Evolutionary conservation across 2,888 invertebrate species (phyloP).

Genomic region (Yponomeuta malinellus): DNA sequence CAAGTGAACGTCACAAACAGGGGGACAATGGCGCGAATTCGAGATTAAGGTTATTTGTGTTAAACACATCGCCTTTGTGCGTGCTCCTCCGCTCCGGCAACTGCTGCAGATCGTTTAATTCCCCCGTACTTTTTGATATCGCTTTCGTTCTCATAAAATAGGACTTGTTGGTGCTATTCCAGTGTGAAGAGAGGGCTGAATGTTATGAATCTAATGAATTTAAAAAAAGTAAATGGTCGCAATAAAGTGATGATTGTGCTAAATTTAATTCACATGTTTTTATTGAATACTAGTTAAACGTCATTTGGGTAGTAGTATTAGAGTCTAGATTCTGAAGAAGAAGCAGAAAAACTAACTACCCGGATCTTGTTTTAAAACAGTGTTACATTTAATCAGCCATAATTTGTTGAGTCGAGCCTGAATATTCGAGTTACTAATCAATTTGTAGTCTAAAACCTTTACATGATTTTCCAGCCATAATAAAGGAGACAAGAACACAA

Average conservation of each 20-base stretch:
- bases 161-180: slow-evolving; percentile 2
- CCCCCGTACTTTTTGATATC: slow-evolving; percentile 9
- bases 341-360: too few relatives aligned
- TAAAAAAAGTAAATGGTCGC: neutral
- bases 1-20: slow-evolving; percentile 50
- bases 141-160: slow-evolving; percentile 7
- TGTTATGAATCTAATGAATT: neutral
- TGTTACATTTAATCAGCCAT: too few relatives aligned
- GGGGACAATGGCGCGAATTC: slow-evolving; percentile 40
- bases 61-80: slow-evolving; percentile 57
- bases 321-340: too few relatives aligned
- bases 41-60: slow-evolving; percentile 65
- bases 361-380: too few relatives aligned
- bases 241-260: too few relatives aligned
- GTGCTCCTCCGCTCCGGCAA: slow-evolving; percentile 43
- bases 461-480: neutral
- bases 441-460: too few relatives aligned
- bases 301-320: too few relatives aligned
- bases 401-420: too few relatives aligned
- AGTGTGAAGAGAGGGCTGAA: slow-evolving; percentile 1
- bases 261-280: too few relatives aligned
- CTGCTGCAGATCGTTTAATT: slow-evolving; percentile 15
- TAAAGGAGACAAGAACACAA: neutral
- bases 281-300: too few relatives aligned
- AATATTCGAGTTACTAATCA: too few relatives aligned